These are phyloP conservation scores for Hycleus cichorii DNA, from an alignment of 1,140 invertebrate genomes.

Conservation along the genomic window DNA sequence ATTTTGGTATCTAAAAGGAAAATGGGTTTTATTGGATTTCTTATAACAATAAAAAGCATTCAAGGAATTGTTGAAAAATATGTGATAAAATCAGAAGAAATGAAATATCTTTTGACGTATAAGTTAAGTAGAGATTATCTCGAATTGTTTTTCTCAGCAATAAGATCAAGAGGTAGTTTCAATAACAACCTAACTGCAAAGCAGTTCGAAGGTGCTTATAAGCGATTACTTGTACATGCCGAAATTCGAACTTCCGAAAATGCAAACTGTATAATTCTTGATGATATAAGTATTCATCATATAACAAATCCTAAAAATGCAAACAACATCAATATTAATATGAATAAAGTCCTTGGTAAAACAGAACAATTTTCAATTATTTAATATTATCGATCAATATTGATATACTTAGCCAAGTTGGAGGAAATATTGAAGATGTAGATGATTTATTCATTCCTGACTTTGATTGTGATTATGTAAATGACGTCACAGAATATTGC, in stretches of 20 bases:
- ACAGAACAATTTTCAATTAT: too few relatives aligned
- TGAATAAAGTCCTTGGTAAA: too few relatives aligned
- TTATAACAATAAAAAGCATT: constrained; percentile 21
- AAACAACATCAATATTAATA: too few relatives aligned
- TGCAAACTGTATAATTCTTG: not conserved
- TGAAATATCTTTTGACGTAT: constrained; percentile 24
- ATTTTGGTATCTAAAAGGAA: constrained; percentile 4
- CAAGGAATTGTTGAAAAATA: constrained; percentile 21
- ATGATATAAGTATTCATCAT: not conserved
- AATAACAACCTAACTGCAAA: constrained; percentile 39
- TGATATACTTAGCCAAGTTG: too few relatives aligned
- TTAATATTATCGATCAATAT: too few relatives aligned
- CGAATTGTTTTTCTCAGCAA: constrained; percentile 39
- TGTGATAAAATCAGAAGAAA: constrained; percentile 6
- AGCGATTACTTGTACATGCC: constrained; percentile 27
- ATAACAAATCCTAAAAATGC: too few relatives aligned
- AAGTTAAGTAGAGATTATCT: constrained; percentile 39
- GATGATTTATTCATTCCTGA: too few relatives aligned
- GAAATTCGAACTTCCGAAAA: constrained; percentile 11
- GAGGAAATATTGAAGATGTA: too few relatives aligned
- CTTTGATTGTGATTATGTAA: too few relatives aligned
- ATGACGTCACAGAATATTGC: too few relatives aligned
- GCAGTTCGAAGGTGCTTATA: constrained; percentile 32
- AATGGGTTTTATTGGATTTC: constrained; percentile 29
- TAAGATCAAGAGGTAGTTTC: constrained; percentile 34